Conservation (phyloP, 1,140 invertebrate genomes). For the Drosophila arizonae region DNA sequence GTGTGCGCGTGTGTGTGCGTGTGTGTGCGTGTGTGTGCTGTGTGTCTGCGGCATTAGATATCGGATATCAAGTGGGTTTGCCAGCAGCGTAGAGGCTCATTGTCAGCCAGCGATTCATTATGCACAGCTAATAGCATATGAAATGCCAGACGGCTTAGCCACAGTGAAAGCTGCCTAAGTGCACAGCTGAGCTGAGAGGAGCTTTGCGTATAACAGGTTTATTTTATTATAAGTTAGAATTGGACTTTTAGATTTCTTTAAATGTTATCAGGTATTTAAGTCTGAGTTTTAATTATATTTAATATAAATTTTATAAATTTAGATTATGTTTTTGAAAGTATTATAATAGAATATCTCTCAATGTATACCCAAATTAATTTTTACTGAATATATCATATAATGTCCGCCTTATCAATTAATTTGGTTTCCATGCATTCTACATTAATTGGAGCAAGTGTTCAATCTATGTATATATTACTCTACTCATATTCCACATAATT, state of each 20-base stretch:
- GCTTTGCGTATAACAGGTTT: not conserved
- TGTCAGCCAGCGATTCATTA: conserved; percentile 37
- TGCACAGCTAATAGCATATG: not conserved
- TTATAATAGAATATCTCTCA: not conserved
- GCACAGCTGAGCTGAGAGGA: not conserved
- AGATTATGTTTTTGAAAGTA: not conserved
- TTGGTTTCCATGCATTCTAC: no score
- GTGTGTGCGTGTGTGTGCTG: not conserved
- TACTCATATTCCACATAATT: no score
- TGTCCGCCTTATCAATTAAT: no score
- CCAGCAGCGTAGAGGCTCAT: conserved; percentile 5
- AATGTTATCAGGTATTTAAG: no score
- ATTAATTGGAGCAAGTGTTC: no score
- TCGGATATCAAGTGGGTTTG: conserved; percentile 23
- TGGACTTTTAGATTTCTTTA: no score
- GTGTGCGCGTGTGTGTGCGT: not conserved
- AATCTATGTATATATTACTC: no score
- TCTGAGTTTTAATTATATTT: no score
- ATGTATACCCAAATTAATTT: not conserved
- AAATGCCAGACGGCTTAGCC: not conserved
- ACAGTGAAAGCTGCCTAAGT: not conserved
- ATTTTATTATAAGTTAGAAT: no score
- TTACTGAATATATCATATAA: no score
- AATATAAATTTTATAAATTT: no score
- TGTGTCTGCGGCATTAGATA: conserved; percentile 5